A percentile compares a stretch with the other conserved stretches of the same genome.
Conservation (phyloP, 2,888 invertebrate genomes). For the Rhagonycha lutea region DNA sequence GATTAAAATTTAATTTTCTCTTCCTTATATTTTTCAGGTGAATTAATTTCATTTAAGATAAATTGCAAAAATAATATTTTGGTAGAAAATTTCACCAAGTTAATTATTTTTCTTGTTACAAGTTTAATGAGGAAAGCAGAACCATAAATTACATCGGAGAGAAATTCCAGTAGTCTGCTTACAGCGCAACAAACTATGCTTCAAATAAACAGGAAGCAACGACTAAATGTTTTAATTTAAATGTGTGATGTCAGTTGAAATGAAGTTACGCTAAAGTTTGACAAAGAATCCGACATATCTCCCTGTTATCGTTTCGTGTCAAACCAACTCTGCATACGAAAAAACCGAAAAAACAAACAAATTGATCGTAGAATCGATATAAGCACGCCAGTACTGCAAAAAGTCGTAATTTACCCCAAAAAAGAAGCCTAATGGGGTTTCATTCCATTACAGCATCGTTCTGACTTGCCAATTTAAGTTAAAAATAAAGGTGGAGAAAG, state of each 20-base stretch:
- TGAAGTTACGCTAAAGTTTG: not conserved
- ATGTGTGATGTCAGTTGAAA: not conserved
- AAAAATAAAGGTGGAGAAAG: not conserved
- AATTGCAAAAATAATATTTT: not conserved
- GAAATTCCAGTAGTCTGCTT: not conserved
- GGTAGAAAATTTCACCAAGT: not conserved
- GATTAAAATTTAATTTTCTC: not conserved
- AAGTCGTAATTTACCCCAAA: not conserved
- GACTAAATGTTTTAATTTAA: not conserved
- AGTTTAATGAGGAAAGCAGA: not conserved
- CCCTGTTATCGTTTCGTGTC: not conserved
- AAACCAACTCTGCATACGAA: not conserved
- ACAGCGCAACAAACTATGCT: not conserved
- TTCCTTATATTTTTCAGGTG: not conserved
- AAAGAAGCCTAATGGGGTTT: not conserved
- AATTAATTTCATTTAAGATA: not conserved
- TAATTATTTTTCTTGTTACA: not conserved
- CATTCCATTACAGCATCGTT: not conserved
- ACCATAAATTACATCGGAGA: not conserved
- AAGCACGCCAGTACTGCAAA: not conserved
- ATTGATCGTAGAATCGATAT: not conserved
- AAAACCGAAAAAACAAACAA: not conserved
- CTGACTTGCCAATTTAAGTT: not conserved
- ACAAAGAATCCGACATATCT: not conserved
- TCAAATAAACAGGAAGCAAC: not conserved